Evolutionary conservation across 2,797 vertebrate species (phyloP).

Genomic region (Tenualosa thibaudeaui): DNA sequence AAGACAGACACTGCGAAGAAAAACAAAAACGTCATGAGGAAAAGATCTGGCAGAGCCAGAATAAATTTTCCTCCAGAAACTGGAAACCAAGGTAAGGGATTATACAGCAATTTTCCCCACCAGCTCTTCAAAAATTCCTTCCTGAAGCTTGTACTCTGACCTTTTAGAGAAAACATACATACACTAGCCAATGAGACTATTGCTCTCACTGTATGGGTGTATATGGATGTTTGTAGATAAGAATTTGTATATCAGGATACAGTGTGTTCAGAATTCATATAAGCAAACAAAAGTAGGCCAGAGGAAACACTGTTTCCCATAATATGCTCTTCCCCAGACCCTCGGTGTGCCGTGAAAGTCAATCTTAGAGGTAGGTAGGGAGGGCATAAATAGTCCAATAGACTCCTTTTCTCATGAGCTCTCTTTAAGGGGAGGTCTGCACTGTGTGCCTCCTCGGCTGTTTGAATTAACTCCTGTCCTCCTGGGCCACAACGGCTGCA

Average conservation of each 20-base stretch:
- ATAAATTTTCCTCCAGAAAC: not conserved
- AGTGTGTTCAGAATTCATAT: not conserved
- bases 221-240: too few species aligned
- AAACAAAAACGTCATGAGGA: not conserved
- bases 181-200: not conserved
- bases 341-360: not conserved
- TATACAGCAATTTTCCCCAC: not conserved
- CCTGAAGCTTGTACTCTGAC: not conserved
- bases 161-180: not conserved
- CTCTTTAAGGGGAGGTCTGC: slow-evolving; percentile 2
- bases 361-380: too few species aligned
- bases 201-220: not conserved
- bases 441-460: not conserved
- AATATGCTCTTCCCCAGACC: not conserved
- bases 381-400: not conserved
- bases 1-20: not conserved
- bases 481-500: slow-evolving; percentile 29
- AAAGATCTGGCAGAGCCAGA: not conserved
- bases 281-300: not conserved
- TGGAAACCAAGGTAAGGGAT: not conserved
- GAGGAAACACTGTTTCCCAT: not conserved
- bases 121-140: not conserved
- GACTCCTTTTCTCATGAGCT: slow-evolving; percentile 7
- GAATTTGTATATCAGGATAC: too few species aligned
- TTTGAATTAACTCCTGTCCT: not conserved